Evolutionary conservation across 2,113 vertebrate species (phyloP).

Genomic region (Lipotes vexillifer): DNA sequence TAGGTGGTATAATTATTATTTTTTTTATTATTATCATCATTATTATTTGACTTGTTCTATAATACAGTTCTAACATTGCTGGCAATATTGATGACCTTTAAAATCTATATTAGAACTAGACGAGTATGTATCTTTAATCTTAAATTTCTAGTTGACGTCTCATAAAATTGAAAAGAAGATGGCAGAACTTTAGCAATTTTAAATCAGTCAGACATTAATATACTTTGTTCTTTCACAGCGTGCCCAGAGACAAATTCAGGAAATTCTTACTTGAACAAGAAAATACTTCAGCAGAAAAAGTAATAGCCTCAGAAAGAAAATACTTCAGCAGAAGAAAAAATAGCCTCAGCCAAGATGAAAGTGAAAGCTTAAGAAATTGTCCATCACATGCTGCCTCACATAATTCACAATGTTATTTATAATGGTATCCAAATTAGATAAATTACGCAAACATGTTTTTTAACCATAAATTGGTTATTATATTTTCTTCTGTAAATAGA

Average conservation of each 20-base stretch:
- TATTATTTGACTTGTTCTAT: not conserved
- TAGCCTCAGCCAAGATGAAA: constrained; percentile 34
- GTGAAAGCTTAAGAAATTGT: not conserved
- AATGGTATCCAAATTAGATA: not conserved
- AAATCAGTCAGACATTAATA: constrained; percentile 16
- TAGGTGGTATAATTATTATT: not conserved
- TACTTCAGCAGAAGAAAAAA: constrained; percentile 20
- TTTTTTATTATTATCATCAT: not conserved
- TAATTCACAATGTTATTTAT: not conserved
- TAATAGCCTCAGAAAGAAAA: constrained; percentile 42
- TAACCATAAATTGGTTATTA: not conserved
- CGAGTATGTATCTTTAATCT: not conserved
- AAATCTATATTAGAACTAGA: not conserved
- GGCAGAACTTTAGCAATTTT: not conserved
- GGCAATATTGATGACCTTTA: not conserved
- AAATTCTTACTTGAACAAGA: constrained; percentile 46
- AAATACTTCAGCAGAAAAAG: constrained; percentile 37
- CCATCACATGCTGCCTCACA: not conserved
- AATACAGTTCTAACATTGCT: not conserved
- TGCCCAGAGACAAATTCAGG: constrained; percentile 23
- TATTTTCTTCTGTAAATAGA: not conserved
- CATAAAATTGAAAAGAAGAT: constrained; percentile 28
- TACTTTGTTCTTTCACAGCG: constrained; percentile 43
- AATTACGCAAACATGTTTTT: not conserved
- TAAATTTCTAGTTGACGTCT: constrained; percentile 21